These are phyloP conservation scores for Narcine bancroftii DNA, from an alignment of 2,113 vertebrate genomes.

Conservation along the genomic window DNA sequence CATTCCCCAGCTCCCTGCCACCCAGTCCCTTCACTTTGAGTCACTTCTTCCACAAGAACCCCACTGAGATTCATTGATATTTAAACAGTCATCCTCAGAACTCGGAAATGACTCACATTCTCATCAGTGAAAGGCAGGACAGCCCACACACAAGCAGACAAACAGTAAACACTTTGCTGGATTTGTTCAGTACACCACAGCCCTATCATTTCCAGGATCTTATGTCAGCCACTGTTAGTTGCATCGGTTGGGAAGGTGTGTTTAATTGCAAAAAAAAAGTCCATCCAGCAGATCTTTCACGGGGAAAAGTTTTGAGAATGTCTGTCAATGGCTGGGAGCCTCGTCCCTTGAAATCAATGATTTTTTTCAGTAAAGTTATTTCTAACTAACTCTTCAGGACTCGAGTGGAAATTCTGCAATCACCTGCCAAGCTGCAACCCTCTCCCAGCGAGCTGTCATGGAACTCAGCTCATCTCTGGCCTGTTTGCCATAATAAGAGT, in stretches of 20 bases:
- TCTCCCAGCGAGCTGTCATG: background rate
- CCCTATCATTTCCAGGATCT: background rate
- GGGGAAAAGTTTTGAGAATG: background rate
- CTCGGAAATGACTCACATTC: background rate
- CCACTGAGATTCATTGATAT: constrained; percentile 8
- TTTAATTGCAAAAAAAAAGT: too few species aligned
- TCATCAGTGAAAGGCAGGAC: background rate
- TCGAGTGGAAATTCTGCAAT: background rate
- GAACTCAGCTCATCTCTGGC: background rate
- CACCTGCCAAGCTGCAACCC: background rate
- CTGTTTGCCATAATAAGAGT: background rate
- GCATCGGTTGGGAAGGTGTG: background rate
- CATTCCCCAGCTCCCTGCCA: background rate
- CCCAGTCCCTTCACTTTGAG: constrained; percentile 13
- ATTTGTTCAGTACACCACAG: background rate
- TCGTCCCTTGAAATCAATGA: background rate
- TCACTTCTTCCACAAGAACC: background rate
- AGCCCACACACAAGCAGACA: background rate
- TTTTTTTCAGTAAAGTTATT: background rate
- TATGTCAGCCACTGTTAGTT: background rate
- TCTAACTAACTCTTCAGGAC: background rate
- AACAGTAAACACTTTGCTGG: background rate
- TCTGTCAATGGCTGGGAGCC: background rate
- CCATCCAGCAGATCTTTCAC: background rate
- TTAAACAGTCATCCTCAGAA: constrained; percentile 4